Base-by-base conservation (phyloP, 2,888 invertebrate species). In the Ptilodon capucinus region DNA sequence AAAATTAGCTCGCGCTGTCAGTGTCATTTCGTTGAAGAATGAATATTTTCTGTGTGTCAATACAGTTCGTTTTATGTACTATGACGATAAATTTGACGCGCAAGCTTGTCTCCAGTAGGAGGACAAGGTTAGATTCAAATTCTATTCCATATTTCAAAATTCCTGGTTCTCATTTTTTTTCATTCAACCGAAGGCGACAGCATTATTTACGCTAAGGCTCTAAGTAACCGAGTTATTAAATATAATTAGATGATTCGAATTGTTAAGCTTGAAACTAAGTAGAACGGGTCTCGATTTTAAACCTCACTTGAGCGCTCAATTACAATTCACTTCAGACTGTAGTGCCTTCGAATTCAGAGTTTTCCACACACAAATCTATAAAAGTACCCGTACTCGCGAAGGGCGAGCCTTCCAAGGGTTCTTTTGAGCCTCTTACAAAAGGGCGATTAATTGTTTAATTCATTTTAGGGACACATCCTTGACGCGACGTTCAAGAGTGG, bases 401-500 rank as follows among this genome's bases (percentile, higher is more conserved):
- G 38, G 54, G 54, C 54, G 44, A 55, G 16, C 50, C 58, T 58
- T 59, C 45, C 44, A 62, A 65, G 52, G 53, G 55, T 58, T 63
- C 62, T 60, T 68, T 68, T 66, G 64, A 64, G 51, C 48, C 48
- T 53, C 54, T 60, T 44, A 60, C 63, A 66, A 69, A 72, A 63
- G 57, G 42, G 51, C 60, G 57, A 71, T 70, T 72, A 77, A 76
- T 77, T 75, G 71, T 74, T 69, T 69, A 71, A 78, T 76, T 69
- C 65, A 54, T 71, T 76, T 71, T 60, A 45, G 55, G 61, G 58
- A 60, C 61, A 60, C 60, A 48, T 56, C 39, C 30, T 41, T 14
- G 13, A 14, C 13, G 6, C 9, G 35, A 32, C 14, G 4, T 28
- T 35, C 9, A 17, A 17, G 17, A 35, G 11, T 35, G 16, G 17